Evolutionary conservation across 2,797 vertebrate species (phyloP), one percentile per base, ranked within the genome.

Genomic region (Xerus rutilus): DNA sequence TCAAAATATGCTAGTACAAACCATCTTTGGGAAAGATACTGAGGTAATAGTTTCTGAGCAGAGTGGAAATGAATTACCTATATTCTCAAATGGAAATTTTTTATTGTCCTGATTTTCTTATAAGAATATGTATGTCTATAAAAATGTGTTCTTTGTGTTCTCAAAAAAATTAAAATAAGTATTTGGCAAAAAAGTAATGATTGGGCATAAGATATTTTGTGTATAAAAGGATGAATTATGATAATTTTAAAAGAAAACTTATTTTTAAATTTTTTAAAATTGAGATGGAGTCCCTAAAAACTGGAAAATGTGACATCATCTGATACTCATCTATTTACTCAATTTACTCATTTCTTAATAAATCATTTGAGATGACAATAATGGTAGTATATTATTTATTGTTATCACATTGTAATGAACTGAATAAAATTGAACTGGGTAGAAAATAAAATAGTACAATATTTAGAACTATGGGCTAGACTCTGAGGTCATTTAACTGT

Each of bases 71-170:
- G 21, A 92, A 83, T 62, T 86, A 54, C 6, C 47, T 86, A 4
- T 86, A 59, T 14, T 47, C 30, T 67, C 45, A 43, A 90, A 28
- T 81, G 30, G 6, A 72, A 94, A 92, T 25, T 9, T n/a, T 74
- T 77, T 94, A 65, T 76, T 92, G 39, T 89, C 57, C 32, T 49
- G 78, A 67, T 92, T 94, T 92, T 13, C 65, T 65, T 92, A 43
- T 28, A 78, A 39, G 74, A 83, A 92, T 79, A 25, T 20, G 7
- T 5, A 57, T 72, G 45, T 93, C 23, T 84, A 88, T 73, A 45
- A 90, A 52, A 93, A 25, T 54, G 1, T 79, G 17, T 93, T 81
- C 30, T 43, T 86, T 69, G 77, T 47, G n/a, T 67, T 43, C n/a
- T 72, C n/a, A 39, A 43, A 74, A 73, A 49, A 43, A 23, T 49